A percentile compares a stretch with the other conserved stretches of the same genome.
These are phyloP conservation scores for Onychorhynchus coronatus DNA, from an alignment of 2,113 vertebrate species.

Conservation along the genomic window DNA sequence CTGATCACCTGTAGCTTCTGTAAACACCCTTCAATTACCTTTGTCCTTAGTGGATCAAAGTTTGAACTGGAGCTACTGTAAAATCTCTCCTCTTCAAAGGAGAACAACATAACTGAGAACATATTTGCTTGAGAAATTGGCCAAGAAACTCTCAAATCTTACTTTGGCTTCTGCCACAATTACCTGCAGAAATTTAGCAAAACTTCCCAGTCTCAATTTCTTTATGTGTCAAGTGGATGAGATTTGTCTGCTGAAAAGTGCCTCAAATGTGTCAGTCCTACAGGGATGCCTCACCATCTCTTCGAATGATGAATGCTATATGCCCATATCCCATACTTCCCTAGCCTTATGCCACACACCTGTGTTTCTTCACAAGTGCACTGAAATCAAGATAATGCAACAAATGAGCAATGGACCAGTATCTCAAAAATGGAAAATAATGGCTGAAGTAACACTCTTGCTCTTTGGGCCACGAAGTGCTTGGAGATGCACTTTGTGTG, in stretches of 20 bases:
- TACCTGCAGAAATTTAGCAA: neutral
- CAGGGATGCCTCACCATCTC: neutral
- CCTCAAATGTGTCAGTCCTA: fast-evolving
- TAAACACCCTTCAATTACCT: neutral
- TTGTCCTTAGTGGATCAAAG: neutral
- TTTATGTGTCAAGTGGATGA: neutral
- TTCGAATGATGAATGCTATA: neutral
- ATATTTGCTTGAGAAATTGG: neutral
- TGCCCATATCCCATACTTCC: neutral
- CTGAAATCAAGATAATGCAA: neutral
- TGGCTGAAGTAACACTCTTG: neutral
- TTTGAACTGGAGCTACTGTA: neutral
- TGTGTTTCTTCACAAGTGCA: neutral
- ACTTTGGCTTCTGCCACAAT: neutral
- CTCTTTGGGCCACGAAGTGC: neutral
- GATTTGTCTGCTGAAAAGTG: neutral
- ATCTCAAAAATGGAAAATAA: neutral
- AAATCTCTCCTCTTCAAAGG: neutral
- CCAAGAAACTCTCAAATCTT: neutral
- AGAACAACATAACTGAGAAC: neutral
- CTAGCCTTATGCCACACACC: neutral
- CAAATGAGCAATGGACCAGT: neutral
- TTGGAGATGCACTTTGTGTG: neutral
- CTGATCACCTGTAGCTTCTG: neutral
- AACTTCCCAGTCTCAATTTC: neutral